Percentiles rank a stretch among this genome's conserved stretches.
These are phyloP conservation scores for Megaustenia siamemsis DNA, from an alignment of 2,888 invertebrate genomes.

Conservation along the genomic window DNA sequence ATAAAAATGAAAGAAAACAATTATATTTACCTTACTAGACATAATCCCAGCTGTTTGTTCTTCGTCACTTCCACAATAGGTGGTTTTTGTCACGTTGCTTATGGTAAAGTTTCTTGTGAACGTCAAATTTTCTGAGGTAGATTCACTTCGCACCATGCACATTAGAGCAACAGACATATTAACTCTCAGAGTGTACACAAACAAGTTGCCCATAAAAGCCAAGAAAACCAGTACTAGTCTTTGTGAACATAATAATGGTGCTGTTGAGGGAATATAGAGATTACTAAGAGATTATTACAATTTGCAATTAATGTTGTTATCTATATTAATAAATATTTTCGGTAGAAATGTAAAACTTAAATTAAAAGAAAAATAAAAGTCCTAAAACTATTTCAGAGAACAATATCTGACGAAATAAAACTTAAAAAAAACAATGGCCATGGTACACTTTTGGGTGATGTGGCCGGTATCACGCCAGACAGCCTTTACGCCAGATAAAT, in stretches of 20 bases:
- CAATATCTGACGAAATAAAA: background rate
- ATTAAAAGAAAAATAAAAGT: background rate
- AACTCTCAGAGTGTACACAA: slow-evolving; percentile 49
- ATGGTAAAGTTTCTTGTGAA: background rate
- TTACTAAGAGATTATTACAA: background rate
- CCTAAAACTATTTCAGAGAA: background rate
- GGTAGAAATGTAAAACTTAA: background rate
- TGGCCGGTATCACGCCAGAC: no score
- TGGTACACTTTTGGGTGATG: no score
- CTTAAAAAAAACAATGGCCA: no score
- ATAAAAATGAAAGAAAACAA: no score
- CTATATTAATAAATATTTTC: background rate
- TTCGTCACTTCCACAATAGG: background rate
- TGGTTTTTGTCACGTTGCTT: background rate
- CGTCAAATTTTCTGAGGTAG: background rate
- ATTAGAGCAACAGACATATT: slow-evolving; percentile 54
- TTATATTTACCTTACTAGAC: background rate
- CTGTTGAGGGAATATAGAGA: slow-evolving; percentile 19
- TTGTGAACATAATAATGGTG: slow-evolving; percentile 44
- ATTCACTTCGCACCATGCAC: slow-evolving; percentile 51
- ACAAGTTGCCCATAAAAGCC: slow-evolving; percentile 46
- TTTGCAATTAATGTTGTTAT: background rate
- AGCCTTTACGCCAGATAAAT: no score
- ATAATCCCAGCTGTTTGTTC: background rate
- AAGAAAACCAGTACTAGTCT: slow-evolving; percentile 37